Evolutionary conservation across 2,113 vertebrate species (phyloP).

Genomic region (Nipponia nippon): DNA sequence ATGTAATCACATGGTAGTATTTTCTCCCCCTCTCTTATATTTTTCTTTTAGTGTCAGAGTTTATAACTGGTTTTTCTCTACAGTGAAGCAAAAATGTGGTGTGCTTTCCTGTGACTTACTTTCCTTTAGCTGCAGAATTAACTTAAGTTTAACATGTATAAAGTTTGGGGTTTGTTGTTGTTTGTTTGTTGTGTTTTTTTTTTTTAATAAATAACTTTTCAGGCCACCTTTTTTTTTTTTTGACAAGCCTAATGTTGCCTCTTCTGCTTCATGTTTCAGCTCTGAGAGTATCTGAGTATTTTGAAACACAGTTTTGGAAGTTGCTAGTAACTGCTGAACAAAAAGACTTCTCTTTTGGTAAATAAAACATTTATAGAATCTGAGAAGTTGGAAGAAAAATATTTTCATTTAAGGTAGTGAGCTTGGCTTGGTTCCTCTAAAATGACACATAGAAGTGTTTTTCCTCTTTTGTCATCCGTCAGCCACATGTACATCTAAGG

Average conservation of each 20-base stretch:
- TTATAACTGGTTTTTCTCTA: background rate
- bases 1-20: background rate
- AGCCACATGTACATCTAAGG: background rate
- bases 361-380: background rate
- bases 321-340: background rate
- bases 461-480: background rate
- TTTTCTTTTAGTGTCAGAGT: background rate
- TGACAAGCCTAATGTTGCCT: background rate
- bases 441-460: background rate
- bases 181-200: rapidly evolving
- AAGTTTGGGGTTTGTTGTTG: too few species aligned
- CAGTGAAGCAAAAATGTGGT: background rate
- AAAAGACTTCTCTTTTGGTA: background rate
- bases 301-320: background rate
- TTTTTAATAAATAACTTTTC: background rate
- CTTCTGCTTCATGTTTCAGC: background rate
- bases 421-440: background rate
- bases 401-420: background rate
- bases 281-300: background rate
- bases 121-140: background rate
- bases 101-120: background rate
- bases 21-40: background rate
- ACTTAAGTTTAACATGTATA: background rate
- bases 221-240: background rate
- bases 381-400: background rate